phyloP scores from a whole-genome alignment of 2,113 vertebrate species.

The Cebus imitator region DNA sequence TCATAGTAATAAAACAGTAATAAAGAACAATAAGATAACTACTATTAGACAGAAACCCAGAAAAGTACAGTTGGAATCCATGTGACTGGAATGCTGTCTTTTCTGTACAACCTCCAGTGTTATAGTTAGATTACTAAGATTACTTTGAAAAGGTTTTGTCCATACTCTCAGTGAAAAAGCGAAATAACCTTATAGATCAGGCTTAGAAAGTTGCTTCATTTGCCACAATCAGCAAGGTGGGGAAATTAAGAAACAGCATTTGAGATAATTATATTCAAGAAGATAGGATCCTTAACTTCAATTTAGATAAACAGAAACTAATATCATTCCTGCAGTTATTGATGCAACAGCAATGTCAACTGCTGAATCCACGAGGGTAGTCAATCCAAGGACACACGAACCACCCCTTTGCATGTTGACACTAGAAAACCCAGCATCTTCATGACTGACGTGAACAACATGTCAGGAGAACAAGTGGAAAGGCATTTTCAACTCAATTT shows the following conservation, averaged over 20 bases:
- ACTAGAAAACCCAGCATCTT: background rate
- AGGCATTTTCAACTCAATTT: background rate
- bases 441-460: background rate
- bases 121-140: background rate
- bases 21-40: background rate
- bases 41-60: background rate
- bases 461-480: background rate
- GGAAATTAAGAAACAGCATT: background rate
- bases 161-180: background rate
- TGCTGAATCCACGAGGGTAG: background rate
- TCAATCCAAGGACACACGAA: background rate
- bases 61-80: background rate
- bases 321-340: background rate
- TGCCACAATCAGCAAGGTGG: background rate
- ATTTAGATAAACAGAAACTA: background rate
- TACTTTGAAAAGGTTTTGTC: background rate
- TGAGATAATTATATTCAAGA: background rate
- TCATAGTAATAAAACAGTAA: background rate
- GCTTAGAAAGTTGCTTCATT: background rate
- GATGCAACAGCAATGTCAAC: background rate
- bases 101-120: background rate
- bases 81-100: background rate
- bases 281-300: background rate
- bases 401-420: background rate
- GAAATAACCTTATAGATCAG: background rate